Base-by-base conservation (phyloP, 53 echinoderm and acorn worm genomes). In the Temnopleurus reevesii region DNA sequence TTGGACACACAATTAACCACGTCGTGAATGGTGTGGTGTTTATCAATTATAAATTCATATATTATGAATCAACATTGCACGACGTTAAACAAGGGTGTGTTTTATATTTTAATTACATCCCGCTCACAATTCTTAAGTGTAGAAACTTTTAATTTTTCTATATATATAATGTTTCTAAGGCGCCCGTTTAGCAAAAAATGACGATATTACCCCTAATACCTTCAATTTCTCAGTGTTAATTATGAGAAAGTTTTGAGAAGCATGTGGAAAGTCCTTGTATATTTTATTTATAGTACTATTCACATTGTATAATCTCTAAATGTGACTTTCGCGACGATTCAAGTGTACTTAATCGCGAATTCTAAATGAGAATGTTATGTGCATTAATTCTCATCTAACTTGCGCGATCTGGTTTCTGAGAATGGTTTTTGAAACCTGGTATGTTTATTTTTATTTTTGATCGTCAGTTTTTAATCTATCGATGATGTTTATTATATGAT, bases 251-350 rank as follows among this genome's bases (percentile, higher is more conserved):
- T 63, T 29, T 3, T 33, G 31, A 9, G 8, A 17, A 9, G 63
- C 63, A 34, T 33, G 63, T 63, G 45, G 77, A 77, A 41, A 77
- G 77, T 77, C 77, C 77, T 77, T 77, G 45, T 45, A 10, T 65
- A 65, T 65, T 33, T 77, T 45, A 77, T 23, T 77, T 77, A 77
- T 81, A 81, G 81, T 81, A 81, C 81, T 81, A 81, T 53, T 81
- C 29, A 45, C 81, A 25, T 46, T 77, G 44, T 77, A 45, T 77
- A 23, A 45, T 12, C 44, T 77, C 44, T 24, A 21, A 45, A 44
- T 77, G 77, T 77, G 45, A 77, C 24, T 45, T 45, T 77, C 44
- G 45, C 45, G 45, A 77, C 5, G 26, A 77, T 43, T 43, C 45
- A 44, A 81, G 81, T 81, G 81, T 81, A 81, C 81, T 81, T 81